A percentile compares a stretch with the other conserved stretches of the same genome.
Evolutionary conservation across 1,140 invertebrate genomes (phyloP).

Genomic region (Rhagoletis zephyria): DNA sequence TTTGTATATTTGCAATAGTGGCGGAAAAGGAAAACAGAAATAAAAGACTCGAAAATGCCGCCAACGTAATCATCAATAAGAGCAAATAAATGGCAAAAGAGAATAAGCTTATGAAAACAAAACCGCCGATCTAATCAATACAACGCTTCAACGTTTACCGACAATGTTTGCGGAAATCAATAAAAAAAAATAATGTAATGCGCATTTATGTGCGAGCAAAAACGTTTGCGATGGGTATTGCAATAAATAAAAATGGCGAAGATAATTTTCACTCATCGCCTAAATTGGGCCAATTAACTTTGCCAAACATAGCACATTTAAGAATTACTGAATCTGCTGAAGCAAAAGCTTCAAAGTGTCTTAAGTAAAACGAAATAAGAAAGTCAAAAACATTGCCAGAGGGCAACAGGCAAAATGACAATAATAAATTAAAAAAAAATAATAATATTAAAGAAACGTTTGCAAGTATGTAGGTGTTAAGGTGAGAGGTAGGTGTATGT

Average conservation of each 20-base stretch:
- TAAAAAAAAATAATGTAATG: slow-evolving; percentile 22
- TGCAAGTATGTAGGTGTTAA: neutral
- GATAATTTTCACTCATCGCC: neutral
- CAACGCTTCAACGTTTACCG: slow-evolving; percentile 20
- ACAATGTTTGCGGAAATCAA: slow-evolving; percentile 32
- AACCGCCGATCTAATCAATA: slow-evolving; percentile 36
- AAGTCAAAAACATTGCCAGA: too few relatives aligned
- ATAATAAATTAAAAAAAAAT: neutral
- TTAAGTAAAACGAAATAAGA: neutral
- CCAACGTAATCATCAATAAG: slow-evolving; percentile 11
- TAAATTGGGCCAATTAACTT: slow-evolving; percentile 16
- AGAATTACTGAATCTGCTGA: neutral
- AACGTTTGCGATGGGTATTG: too few relatives aligned
- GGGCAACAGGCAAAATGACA: too few relatives aligned
- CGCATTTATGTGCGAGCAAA: neutral
- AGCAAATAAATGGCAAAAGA: slow-evolving; percentile 14
- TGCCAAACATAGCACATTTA: neutral
- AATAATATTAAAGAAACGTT: slow-evolving; percentile 9
- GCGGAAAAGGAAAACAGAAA: neutral
- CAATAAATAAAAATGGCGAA: slow-evolving; percentile 20
- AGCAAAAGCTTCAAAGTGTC: neutral
- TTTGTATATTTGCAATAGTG: neutral
- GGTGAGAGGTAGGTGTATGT: neutral
- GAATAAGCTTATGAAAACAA: slow-evolving; percentile 35
- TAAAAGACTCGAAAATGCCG: neutral